phyloP scores from a whole-genome alignment of 1,140 invertebrate genomes.

The Lysiphlebus fabarum region DNA sequence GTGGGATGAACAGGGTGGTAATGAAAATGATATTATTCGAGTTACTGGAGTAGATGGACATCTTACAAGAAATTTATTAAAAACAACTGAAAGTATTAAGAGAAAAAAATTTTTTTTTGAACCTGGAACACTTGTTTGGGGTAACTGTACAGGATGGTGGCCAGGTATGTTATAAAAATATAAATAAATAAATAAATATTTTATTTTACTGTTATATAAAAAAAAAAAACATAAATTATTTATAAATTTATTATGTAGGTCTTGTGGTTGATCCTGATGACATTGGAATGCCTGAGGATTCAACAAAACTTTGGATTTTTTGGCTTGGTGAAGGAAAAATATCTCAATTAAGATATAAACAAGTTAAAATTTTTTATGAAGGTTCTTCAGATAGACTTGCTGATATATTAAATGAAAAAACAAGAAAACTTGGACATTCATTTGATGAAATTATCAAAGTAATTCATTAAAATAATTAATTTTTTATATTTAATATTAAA shows the following conservation, averaged over 20 bases:
- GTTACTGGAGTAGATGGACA: neutral
- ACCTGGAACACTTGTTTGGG: slow-evolving; percentile 35
- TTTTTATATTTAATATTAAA: slow-evolving; percentile 14
- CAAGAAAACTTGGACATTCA: neutral
- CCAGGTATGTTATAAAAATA: slow-evolving; percentile 28
- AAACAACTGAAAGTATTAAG: neutral
- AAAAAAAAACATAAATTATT: neutral
- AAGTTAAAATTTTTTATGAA: slow-evolving; percentile 8
- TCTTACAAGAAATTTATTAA: slow-evolving; percentile 6
- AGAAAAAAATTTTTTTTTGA: neutral
- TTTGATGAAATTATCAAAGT: slow-evolving; percentile 9
- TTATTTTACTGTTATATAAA: neutral
- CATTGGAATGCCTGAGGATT: slow-evolving; percentile 33
- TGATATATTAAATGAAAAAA: slow-evolving; percentile 10
- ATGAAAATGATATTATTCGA: slow-evolving; percentile 2
- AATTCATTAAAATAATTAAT: no score
- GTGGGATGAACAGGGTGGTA: slow-evolving; percentile 2
- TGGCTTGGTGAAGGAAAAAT: slow-evolving; percentile 44
- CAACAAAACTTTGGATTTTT: slow-evolving; percentile 38
- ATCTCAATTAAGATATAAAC: slow-evolving; percentile 35
- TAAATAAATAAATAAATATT: slow-evolving; percentile 17
- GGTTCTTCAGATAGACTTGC: neutral
- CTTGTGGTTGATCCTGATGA: slow-evolving; percentile 39
- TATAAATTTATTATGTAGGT: slow-evolving; percentile 24
- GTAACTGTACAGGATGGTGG: slow-evolving; percentile 35